These are phyloP conservation scores for Mastomys natalensis DNA, from an alignment of 2,113 vertebrate species.

Conservation along the genomic window DNA sequence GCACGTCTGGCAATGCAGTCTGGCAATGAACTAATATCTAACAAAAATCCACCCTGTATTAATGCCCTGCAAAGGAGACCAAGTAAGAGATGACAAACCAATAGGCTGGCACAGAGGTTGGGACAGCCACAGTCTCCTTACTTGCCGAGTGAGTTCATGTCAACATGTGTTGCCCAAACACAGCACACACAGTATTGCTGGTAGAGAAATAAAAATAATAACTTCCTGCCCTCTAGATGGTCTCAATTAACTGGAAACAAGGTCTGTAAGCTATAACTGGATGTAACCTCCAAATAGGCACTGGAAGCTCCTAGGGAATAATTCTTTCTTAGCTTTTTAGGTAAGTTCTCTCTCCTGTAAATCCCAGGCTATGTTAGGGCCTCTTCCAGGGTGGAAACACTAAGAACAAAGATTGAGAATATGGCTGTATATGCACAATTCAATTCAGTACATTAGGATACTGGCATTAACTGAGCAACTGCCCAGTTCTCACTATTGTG, in stretches of 20 bases:
- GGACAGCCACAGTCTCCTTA: background rate
- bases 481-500: background rate
- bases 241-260: constrained; percentile 28
- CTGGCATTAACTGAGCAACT: background rate
- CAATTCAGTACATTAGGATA: background rate
- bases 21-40: constrained; percentile 52
- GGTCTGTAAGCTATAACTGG: background rate
- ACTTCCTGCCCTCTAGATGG: constrained; percentile 8
- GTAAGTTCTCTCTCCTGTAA: background rate
- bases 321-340: constrained; percentile 36
- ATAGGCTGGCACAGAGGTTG: background rate
- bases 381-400: background rate
- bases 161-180: background rate
- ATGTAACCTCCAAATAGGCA: background rate
- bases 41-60: constrained; percentile 23
- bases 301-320: background rate
- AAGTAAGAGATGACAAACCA: constrained; percentile 49
- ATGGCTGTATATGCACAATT: background rate
- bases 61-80: constrained; percentile 47
- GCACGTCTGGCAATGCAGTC: background rate
- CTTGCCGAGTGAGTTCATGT: constrained; percentile 13
- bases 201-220: background rate
- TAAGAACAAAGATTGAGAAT: background rate
- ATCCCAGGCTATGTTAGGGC: background rate
- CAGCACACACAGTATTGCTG: background rate